Conservation (phyloP, 2,113 vertebrate species). For the Petroica traversi region DNA sequence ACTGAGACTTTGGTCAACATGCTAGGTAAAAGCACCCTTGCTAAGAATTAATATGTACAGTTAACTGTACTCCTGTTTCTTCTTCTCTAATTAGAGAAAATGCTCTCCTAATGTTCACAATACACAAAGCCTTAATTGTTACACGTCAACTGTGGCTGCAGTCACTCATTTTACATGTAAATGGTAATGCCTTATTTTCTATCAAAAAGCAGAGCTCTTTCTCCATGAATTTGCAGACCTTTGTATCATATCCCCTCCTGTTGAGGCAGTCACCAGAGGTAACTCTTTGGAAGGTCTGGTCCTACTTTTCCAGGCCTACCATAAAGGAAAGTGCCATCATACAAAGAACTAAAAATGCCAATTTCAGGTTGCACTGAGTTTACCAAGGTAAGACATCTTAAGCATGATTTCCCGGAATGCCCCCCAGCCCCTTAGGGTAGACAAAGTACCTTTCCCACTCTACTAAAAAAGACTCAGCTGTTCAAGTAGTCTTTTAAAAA, state of each 20-base stretch:
- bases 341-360: background rate
- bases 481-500: constrained; percentile 5
- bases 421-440: background rate
- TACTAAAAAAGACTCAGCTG: background rate
- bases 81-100: background rate
- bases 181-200: background rate
- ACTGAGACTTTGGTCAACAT: background rate
- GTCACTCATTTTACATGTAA: background rate
- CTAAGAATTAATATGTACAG: background rate
- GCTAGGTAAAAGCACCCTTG: background rate
- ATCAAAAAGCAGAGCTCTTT: background rate
- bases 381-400: background rate
- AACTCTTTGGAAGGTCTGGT: background rate
- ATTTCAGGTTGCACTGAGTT: background rate
- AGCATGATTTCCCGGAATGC: background rate
- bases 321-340: background rate
- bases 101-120: background rate
- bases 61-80: background rate
- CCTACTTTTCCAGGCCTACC: background rate
- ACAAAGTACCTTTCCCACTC: background rate
- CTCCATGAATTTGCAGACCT: background rate
- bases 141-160: background rate
- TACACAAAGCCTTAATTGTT: background rate
- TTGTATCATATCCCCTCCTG: background rate
- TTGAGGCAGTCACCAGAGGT: background rate